Base-by-base conservation (phyloP, 2,113 vertebrate genomes). In the Mesoclemmys tuberculata region DNA sequence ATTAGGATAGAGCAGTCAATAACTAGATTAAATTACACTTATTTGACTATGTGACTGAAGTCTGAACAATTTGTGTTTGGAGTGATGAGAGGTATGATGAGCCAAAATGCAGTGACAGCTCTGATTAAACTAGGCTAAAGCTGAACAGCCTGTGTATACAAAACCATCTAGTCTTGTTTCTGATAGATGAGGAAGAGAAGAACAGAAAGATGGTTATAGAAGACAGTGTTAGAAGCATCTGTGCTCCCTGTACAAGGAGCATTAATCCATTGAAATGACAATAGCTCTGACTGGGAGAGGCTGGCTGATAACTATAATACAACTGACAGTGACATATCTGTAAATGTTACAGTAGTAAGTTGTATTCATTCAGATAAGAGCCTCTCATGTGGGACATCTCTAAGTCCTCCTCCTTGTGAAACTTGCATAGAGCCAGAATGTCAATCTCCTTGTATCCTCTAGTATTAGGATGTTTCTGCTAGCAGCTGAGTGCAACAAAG, bases 211-310 rank as follows among this genome's bases (percentile, higher is more conserved):
- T 52, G 80, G 64, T 89, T 92, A 24, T 27, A 84, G 85, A 93
- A 89, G 46, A 92, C 96, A 91, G 87, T 89, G 95, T 89, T 95
- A 92, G 56, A 94, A 92, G 64, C 14, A 78, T 11, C 7, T 0
- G 9, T 84, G 89, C 44, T 90, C 95, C 74, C 89, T 95, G 84
- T 64, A 74, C 78, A 64, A 84, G 87, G 89, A 84, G 29, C 78
- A 93, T 87, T 96, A 96, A 95, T 94, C 89, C 83, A 77, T 35
- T 82, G 64, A 85, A 48, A 46, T 18, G 26, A 82, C 8, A 84
- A 55, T 38, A 55, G 84, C 81, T 83, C 7, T 31, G 38, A n/a
- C 71, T 71, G 44, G n/a, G 11, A 79, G 12, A 49, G 77, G 46
- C 77, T 51, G 85, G 52, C 22, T 71, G 35, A 12, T 58, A 10